Conservation (phyloP, 2,888 invertebrate species). For the Volucella zonaria region DNA sequence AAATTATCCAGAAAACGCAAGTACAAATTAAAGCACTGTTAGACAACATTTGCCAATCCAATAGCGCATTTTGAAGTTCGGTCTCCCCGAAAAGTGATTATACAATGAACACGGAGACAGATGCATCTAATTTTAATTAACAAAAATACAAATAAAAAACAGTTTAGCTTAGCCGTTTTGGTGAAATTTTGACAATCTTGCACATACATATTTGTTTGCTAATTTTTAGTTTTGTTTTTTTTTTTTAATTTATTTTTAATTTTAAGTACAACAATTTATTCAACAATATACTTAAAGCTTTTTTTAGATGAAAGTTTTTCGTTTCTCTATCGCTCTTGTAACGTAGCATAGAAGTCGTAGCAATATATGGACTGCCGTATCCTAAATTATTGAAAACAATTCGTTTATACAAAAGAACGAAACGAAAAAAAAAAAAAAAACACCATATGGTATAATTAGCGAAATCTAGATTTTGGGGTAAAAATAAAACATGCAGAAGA, state of each 20-base stretch:
- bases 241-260: neutral
- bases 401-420: constrained; percentile 75
- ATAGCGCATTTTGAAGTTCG: constrained; percentile 47
- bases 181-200: constrained; percentile 33
- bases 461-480: constrained; percentile 15
- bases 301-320: constrained; percentile 82
- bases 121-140: constrained; percentile 1
- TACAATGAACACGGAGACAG: too few species aligned
- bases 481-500: constrained; percentile 56
- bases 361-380: constrained; percentile 82
- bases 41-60: constrained; percentile 15
- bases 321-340: constrained; percentile 81
- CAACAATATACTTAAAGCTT: constrained; percentile 81
- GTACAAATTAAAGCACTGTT: too few species aligned
- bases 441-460: constrained; percentile 58
- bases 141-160: constrained; percentile 16
- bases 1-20: constrained; percentile 49
- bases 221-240: constrained; percentile 7
- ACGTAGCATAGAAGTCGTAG: constrained; percentile 80
- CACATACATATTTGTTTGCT: constrained; percentile 27
- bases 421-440: constrained; percentile 74
- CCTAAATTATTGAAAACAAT: constrained; percentile 77
- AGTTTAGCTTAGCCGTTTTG: constrained; percentile 25
- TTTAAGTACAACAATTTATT: constrained; percentile 19
- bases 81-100: constrained; percentile 49